Evolutionary conservation across 2,113 vertebrate species (phyloP).

Genomic region (Syrmaticus mikado): DNA sequence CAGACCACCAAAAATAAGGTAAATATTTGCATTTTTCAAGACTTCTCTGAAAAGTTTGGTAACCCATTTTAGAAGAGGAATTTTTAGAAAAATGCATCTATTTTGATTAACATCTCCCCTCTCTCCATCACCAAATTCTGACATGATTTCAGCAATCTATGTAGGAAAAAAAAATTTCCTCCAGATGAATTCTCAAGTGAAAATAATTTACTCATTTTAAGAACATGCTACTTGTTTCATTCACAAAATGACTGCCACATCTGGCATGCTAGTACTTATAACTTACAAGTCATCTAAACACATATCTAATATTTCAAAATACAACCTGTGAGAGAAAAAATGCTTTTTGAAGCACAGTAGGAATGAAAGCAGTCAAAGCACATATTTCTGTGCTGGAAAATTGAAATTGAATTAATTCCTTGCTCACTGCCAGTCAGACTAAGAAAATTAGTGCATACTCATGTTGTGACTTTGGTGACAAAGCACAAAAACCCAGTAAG

Average conservation of each 20-base stretch:
- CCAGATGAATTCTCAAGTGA: not conserved
- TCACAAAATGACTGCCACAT: not conserved
- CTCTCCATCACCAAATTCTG: not conserved
- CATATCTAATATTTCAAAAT: not conserved
- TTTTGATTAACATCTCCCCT: not conserved
- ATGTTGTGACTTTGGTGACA: not conserved
- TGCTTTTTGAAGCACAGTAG: not conserved
- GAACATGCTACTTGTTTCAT: not conserved
- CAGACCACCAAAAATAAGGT: not conserved
- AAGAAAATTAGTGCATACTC: rapidly evolving
- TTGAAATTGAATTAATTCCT: not conserved
- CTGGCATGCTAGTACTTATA: not conserved
- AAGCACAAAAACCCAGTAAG: not conserved
- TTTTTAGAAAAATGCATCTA: not conserved
- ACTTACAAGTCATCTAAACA: not conserved
- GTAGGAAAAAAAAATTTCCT: not conserved
- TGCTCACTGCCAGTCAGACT: not conserved
- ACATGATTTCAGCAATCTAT: not conserved
- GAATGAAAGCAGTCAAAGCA: not conserved
- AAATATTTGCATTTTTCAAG: not conserved
- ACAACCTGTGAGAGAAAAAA: not conserved
- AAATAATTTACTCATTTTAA: not conserved
- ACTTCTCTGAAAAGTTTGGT: not conserved
- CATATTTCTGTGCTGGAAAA: not conserved
- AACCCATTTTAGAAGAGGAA: not conserved